phyloP scores from a whole-genome alignment of 2,888 invertebrate species.

The Pyrrhia umbra region DNA sequence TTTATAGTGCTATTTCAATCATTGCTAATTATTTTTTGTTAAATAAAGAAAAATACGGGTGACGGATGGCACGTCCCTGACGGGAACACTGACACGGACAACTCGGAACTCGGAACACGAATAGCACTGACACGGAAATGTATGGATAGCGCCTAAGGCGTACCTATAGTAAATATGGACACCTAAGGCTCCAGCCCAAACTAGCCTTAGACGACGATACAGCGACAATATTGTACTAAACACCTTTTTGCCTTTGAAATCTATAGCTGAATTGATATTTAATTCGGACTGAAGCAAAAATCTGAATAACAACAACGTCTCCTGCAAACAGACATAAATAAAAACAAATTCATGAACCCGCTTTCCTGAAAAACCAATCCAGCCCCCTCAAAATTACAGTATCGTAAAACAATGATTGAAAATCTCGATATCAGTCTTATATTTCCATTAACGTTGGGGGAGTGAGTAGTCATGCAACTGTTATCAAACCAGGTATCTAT shows the following conservation, averaged over 20 bases:
- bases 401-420: slow-evolving; percentile 88
- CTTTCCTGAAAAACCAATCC: slow-evolving; percentile 61
- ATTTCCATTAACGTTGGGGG: slow-evolving; percentile 83
- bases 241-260: slow-evolving; percentile 19
- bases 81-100: too few species aligned
- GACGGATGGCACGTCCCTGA: too few species aligned
- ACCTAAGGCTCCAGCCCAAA: background rate
- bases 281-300: slow-evolving; percentile 15
- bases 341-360: slow-evolving; percentile 56
- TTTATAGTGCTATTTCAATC: too few species aligned
- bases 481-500: slow-evolving; percentile 87
- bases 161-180: too few species aligned
- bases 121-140: too few species aligned
- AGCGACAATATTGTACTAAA: slow-evolving; percentile 11
- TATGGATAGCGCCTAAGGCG: too few species aligned
- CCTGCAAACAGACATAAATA: slow-evolving; percentile 32
- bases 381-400: slow-evolving; percentile 77
- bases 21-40: too few species aligned
- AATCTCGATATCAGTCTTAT: slow-evolving; percentile 80
- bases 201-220: background rate
- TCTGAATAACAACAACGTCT: slow-evolving; percentile 28
- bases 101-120: too few species aligned
- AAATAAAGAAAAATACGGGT: too few species aligned
- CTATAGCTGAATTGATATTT: slow-evolving; percentile 12
- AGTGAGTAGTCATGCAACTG: slow-evolving; percentile 79